A percentile compares a stretch with the other conserved stretches of the same genome.
These are phyloP conservation scores for Cossypha dichroa DNA, from an alignment of 2,797 vertebrate genomes.

Conservation along the genomic window DNA sequence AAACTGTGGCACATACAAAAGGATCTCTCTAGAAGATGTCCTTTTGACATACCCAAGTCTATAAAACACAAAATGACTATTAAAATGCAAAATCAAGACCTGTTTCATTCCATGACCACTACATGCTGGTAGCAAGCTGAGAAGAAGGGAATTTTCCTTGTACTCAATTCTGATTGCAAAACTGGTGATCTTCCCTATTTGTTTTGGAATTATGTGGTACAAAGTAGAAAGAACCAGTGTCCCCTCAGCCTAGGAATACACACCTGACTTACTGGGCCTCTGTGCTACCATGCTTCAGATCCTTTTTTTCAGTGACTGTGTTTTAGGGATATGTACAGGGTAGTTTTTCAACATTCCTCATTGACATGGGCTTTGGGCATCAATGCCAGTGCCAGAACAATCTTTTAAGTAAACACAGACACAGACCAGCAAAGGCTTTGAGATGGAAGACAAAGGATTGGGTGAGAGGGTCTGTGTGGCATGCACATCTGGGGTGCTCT, in stretches of 20 bases:
- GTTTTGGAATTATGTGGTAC: background rate
- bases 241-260: background rate
- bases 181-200: background rate
- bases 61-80: background rate
- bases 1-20: background rate
- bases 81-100: background rate
- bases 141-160: background rate
- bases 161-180: background rate
- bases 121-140: background rate
- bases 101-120: background rate
- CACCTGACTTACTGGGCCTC: background rate
- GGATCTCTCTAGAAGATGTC: background rate
- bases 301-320: background rate
- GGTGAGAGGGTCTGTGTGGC: background rate
- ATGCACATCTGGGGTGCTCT: background rate
- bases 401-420: background rate
- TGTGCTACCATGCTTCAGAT: fast-evolving
- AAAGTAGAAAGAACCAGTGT: background rate
- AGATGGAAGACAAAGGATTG: background rate
- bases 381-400: background rate
- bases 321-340: background rate
- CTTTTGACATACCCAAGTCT: background rate
- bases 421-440: background rate
- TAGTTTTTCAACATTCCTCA: background rate
- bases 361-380: background rate